Percentiles rank a stretch among this genome's conserved stretches.
Evolutionary conservation across 1,140 invertebrate genomes (phyloP).

Genomic region (Reticulitermes speratus): DNA sequence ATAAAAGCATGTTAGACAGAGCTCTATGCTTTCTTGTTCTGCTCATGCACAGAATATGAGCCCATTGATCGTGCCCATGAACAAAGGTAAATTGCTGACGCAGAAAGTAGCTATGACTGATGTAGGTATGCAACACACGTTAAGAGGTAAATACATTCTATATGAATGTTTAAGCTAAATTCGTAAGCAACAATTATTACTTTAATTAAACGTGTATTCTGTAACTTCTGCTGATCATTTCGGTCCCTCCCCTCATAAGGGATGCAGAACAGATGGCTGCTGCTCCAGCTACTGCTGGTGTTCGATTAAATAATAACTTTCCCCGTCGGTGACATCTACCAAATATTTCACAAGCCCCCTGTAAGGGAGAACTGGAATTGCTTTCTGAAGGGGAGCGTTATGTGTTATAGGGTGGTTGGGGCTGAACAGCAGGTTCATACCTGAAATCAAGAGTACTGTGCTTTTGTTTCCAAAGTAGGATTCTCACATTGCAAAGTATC

Average conservation of each 20-base stretch:
- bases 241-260: not conserved
- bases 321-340: constrained; percentile 4
- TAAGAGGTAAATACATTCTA: too few relatives aligned
- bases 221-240: not conserved
- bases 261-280: not conserved
- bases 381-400: constrained; percentile 2
- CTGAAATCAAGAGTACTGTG: not conserved
- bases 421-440: not conserved
- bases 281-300: not conserved
- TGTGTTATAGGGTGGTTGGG: not conserved
- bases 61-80: too few relatives aligned
- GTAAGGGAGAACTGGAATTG: not conserved
- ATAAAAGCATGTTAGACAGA: too few relatives aligned
- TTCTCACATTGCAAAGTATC: too few relatives aligned
- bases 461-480: not conserved
- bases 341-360: not conserved
- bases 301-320: constrained; percentile 18
- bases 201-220: not conserved
- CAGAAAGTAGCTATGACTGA: too few relatives aligned
- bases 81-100: too few relatives aligned
- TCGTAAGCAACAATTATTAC: not conserved
- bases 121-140: too few relatives aligned
- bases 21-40: too few relatives aligned
- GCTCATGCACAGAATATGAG: too few relatives aligned
- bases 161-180: too few relatives aligned